Percentiles rank a stretch among this genome's conserved stretches.
Conservation (phyloP, 2,797 vertebrate species). For the Dromococcyx pavoninus region DNA sequence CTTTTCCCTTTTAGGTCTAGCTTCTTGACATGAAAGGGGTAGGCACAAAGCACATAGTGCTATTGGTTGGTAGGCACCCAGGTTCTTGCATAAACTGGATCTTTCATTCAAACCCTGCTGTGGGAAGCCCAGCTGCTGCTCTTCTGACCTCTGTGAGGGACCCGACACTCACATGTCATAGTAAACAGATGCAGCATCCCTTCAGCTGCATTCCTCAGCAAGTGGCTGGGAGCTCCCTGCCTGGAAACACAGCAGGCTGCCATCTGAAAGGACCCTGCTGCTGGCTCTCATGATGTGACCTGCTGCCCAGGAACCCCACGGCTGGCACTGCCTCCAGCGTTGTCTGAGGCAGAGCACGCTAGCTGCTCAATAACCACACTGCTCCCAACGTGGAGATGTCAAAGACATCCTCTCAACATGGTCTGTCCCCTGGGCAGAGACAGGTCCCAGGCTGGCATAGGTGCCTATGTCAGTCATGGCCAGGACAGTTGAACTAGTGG, state of each 20-base stretch:
- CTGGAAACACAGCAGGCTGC: not conserved
- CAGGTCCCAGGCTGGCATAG: not conserved
- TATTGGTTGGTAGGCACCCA: not conserved
- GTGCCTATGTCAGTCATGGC: not conserved
- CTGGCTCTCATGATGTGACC: not conserved
- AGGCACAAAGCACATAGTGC: accelerated
- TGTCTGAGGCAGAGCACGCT: not conserved
- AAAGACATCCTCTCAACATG: not conserved
- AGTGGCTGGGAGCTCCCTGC: not conserved
- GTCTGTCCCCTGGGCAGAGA: not conserved
- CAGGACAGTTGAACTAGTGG: not conserved
- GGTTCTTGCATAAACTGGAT: not conserved
- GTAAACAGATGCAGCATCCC: not conserved
- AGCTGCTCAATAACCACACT: not conserved
- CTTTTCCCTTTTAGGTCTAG: not conserved
- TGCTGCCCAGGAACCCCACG: not conserved
- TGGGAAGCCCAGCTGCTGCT: not conserved
- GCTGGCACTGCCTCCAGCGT: not conserved
- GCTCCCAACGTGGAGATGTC: not conserved
- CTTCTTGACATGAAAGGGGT: not conserved
- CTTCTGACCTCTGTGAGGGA: not conserved
- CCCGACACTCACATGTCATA: accelerated
- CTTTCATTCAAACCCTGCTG: not conserved
- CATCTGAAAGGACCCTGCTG: not conserved
- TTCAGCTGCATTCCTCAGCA: accelerated